Evolutionary conservation across 2,113 vertebrate genomes (phyloP).

Genomic region (Apus apus): DNA sequence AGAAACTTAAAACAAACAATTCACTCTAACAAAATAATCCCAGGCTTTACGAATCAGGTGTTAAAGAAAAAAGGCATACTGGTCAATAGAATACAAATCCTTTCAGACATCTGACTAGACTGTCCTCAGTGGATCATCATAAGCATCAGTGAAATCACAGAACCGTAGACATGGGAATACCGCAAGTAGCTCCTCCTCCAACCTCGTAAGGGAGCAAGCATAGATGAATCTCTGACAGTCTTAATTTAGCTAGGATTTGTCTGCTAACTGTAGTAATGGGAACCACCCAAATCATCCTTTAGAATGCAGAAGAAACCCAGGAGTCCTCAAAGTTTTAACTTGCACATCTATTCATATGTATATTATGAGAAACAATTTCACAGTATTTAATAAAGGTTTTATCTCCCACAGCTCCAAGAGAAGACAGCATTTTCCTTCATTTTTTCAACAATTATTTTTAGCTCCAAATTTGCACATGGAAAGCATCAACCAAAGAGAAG

Average conservation of each 20-base stretch:
- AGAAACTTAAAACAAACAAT: not conserved
- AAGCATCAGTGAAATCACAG: not conserved
- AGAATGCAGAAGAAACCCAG: not conserved
- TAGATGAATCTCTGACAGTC: constrained; percentile 21
- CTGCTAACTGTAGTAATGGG: not conserved
- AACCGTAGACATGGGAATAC: not conserved
- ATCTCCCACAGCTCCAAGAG: not conserved
- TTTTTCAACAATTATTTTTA: not conserved
- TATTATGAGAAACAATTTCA: not conserved
- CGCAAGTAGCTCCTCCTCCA: constrained; percentile 33
- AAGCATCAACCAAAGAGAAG: not conserved
- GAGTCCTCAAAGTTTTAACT: not conserved
- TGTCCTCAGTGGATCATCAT: not conserved
- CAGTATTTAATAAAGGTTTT: not conserved
- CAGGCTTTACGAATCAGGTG: not conserved
- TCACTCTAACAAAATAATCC: not conserved
- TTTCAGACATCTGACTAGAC: not conserved
- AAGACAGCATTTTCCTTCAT: not conserved
- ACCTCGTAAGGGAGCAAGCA: not conserved
- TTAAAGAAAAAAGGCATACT: not conserved
- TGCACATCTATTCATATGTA: not conserved
- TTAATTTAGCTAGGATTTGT: constrained; percentile 4
- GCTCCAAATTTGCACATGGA: not conserved
- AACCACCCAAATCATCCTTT: not conserved
- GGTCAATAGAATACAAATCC: not conserved